A percentile compares a stretch with the other conserved stretches of the same genome.
These are phyloP conservation scores for Calephelis perditalis DNA, from an alignment of 2,888 invertebrate species.

Conservation along the genomic window DNA sequence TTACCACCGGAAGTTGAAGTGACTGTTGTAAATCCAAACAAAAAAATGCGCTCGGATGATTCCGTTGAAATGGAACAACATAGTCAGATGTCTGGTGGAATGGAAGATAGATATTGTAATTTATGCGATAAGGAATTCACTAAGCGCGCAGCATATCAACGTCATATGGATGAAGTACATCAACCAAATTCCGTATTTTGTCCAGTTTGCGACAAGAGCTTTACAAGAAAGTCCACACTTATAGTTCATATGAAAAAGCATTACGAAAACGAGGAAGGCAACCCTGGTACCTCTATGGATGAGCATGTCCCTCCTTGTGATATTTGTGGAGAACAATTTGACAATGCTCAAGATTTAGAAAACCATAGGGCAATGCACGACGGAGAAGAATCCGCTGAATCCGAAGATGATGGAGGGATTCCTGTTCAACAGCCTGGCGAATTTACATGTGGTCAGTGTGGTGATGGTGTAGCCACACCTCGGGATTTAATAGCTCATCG, in stretches of 20 bases:
- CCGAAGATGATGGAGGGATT: conserved; percentile 56
- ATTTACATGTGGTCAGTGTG: conserved; percentile 75
- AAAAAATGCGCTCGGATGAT: conserved; percentile 66
- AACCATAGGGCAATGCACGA: conserved; percentile 80
- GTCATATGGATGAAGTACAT: conserved; percentile 79
- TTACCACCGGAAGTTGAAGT: conserved; percentile 73
- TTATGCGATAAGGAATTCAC: conserved; percentile 81
- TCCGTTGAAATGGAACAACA: conserved; percentile 64
- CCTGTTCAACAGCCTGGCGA: conserved; percentile 59
- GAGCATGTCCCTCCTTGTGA: conserved; percentile 73
- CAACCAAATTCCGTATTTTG: conserved; percentile 77
- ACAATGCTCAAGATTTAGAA: conserved; percentile 74
- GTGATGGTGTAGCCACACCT: conserved; percentile 74
- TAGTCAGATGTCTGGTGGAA: conserved; percentile 51
- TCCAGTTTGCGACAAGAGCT: conserved; percentile 80
- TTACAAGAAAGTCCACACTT: conserved; percentile 80
- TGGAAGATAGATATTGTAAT: conserved; percentile 76
- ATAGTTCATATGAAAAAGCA: conserved; percentile 81
- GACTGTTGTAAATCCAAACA: conserved; percentile 71
- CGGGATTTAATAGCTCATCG: conserved; percentile 77
- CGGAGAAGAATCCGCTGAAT: conserved; percentile 59
- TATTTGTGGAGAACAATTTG: conserved; percentile 79
- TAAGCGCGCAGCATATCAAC: conserved; percentile 77
- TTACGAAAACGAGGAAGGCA: conserved; percentile 64
- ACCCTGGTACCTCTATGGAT: conserved; percentile 45